Evolutionary conservation across 2,113 vertebrate species (phyloP), one percentile per base, ranked within the genome.

Genomic region (Archilochus colubris): DNA sequence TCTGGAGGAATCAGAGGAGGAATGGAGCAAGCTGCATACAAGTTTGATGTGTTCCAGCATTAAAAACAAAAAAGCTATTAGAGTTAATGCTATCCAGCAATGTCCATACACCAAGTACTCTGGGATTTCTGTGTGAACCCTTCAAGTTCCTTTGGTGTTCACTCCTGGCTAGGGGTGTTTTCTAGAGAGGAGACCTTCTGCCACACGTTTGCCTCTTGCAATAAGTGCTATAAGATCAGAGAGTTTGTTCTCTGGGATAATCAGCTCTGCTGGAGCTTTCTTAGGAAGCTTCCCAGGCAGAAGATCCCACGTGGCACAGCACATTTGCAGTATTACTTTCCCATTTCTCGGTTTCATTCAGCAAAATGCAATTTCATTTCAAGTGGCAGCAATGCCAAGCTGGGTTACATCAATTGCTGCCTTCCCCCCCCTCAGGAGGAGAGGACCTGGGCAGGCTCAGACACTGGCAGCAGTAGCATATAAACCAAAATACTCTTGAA

Each of bases 351-450:
- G 94, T 89, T 96, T 93, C 91, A 83, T 91, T 90, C 84, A 84
- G 87, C 85, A 94, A 82, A 94, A 96, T 2, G 55, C 89, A 81
- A 95, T 95, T 96, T 96, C 91, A 94, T 96, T 95, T 83, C 91
- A 75, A 96, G 89, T 73, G 95, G 89, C 89, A 78, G 12, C 81
- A 93, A 94, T 1, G 95, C 91, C 96, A 89, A 40, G 87, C 70
- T 75, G 78, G 87, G 94, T 97, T 89, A 95, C 73, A 94, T 96
- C 93, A 96, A 38, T 28, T 75, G 66, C 92, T 69, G 53, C 51
- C 93, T 94, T 59, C 83, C 70, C 25, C 82, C 61, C 80, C 94
- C 89, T 62, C 51, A 22, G 82, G 93, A 93, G 81, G 67, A 59
- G 36, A 58, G 55, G 87, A 83, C 54, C 87, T 6, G 92, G 87